Evolutionary conservation across 2,113 vertebrate genomes (phyloP).

Genomic region (Pygoscelis antarcticus): DNA sequence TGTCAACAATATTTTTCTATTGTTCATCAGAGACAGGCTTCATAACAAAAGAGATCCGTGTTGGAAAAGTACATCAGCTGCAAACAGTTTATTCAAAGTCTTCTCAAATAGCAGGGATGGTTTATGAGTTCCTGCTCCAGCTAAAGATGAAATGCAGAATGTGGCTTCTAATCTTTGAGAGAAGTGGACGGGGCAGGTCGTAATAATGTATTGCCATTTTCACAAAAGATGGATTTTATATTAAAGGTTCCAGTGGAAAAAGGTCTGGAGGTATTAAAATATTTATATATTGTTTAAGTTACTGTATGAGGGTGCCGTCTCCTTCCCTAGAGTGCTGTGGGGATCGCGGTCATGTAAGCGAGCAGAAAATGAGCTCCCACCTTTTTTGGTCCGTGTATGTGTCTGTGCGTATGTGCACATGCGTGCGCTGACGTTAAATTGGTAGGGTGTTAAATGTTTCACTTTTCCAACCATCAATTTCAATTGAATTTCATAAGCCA

Average conservation of each 20-base stretch:
- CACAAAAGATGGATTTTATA: neutral
- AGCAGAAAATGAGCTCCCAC: neutral
- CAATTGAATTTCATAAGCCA: conserved; percentile 62
- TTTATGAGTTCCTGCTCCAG: neutral
- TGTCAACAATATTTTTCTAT: conserved; percentile 23
- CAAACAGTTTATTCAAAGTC: neutral
- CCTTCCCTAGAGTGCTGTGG: neutral
- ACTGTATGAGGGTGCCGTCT: neutral
- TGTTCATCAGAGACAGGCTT: conserved; percentile 35
- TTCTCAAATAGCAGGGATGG: neutral
- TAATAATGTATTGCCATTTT: neutral
- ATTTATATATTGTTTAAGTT: neutral
- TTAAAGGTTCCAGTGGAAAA: neutral
- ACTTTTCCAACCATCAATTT: conserved; percentile 39
- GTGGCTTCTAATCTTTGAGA: neutral
- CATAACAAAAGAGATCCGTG: neutral
- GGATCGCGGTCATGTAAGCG: accelerated
- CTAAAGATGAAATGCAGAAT: neutral
- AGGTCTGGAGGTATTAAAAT: neutral
- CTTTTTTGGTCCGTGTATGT: neutral
- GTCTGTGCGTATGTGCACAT: neutral
- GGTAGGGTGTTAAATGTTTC: conserved; percentile 38
- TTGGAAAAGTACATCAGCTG: neutral
- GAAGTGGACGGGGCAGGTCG: neutral
- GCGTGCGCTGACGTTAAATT: neutral